Evolutionary conservation across 2,888 invertebrate species (phyloP).

Genomic region (Aethes cnicana): DNA sequence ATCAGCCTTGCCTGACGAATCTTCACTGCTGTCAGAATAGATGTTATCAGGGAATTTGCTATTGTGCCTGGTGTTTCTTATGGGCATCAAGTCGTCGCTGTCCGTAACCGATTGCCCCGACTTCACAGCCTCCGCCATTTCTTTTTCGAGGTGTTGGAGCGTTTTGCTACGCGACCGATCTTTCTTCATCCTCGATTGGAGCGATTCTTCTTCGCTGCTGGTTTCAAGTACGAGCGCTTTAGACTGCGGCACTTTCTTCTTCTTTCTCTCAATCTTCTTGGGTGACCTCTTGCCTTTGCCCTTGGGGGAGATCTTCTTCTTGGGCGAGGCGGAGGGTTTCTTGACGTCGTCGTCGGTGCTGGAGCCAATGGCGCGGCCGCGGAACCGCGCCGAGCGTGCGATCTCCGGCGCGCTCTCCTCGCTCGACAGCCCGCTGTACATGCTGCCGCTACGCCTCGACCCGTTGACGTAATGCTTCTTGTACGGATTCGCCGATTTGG

Average conservation of each 20-base stretch:
- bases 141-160: slow-evolving; percentile 88
- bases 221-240: slow-evolving; percentile 78
- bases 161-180: slow-evolving; percentile 82
- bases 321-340: slow-evolving; percentile 67
- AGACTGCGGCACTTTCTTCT: slow-evolving; percentile 73
- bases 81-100: slow-evolving; percentile 89
- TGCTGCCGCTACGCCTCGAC: slow-evolving; percentile 84
- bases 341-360: slow-evolving; percentile 83
- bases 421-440: slow-evolving; percentile 84
- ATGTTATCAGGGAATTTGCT: slow-evolving; percentile 86
- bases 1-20: slow-evolving; percentile 57
- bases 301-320: slow-evolving; percentile 76
- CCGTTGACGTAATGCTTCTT: slow-evolving; percentile 91
- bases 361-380: slow-evolving; percentile 72
- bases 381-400: slow-evolving; percentile 54
- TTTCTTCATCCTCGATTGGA: slow-evolving; percentile 66
- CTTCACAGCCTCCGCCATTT: slow-evolving; percentile 83
- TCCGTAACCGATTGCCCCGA: slow-evolving; percentile 85
- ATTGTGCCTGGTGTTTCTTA: slow-evolving; percentile 77
- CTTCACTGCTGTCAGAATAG: slow-evolving; percentile 92
- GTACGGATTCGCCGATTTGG: slow-evolving; percentile 84
- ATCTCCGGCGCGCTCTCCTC: slow-evolving; percentile 74
- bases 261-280: slow-evolving; percentile 74
- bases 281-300: slow-evolving; percentile 68
- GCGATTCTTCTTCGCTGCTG: slow-evolving; percentile 84